phyloP scores from a whole-genome alignment of 2,113 vertebrate genomes.

The Sterna hirundo region DNA sequence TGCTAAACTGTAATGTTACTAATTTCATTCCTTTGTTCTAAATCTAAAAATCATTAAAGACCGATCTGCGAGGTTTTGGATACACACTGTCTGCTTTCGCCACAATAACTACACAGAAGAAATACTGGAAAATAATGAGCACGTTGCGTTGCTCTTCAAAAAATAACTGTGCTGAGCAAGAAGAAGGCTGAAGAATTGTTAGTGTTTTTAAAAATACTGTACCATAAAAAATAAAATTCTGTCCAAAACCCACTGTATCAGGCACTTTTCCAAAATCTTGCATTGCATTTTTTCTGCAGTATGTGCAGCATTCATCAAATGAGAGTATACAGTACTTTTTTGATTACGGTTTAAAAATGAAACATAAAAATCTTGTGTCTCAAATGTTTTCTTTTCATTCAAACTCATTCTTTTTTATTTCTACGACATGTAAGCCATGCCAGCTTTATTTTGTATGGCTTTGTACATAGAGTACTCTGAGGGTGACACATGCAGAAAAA shows the following conservation, averaged over 20 bases:
- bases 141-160: background rate
- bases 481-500: background rate
- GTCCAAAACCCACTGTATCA: background rate
- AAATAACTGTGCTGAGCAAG: background rate
- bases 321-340: background rate
- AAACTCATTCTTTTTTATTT: background rate
- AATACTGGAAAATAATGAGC: background rate
- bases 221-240: constrained; percentile 1
- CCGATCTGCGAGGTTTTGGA: background rate
- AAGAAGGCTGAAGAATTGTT: background rate
- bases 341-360: background rate
- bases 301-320: background rate
- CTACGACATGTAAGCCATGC: background rate
- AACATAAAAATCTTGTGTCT: background rate
- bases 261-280: constrained; percentile 42
- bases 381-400: background rate
- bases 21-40: background rate
- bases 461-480: background rate
- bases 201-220: background rate
- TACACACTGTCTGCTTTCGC: background rate
- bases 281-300: constrained; percentile 30
- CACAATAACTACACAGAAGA: background rate
- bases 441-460: background rate
- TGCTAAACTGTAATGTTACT: background rate
- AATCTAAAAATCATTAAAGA: background rate